Evolutionary conservation across 2,888 invertebrate species (phyloP), one percentile per base, ranked within the genome.

Genomic region (Cataglyphis altisquamis): DNA sequence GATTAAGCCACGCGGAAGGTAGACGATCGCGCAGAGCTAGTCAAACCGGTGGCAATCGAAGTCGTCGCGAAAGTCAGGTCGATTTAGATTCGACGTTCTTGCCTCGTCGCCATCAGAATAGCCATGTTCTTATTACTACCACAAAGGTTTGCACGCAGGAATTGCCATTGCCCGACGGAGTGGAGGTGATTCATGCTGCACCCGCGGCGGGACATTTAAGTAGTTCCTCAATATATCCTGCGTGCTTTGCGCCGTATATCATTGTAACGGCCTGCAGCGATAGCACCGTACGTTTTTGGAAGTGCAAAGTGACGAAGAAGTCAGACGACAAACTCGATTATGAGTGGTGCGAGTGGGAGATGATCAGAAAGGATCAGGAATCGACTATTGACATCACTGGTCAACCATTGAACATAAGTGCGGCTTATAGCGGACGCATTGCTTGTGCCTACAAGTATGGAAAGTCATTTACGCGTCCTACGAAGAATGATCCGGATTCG

Each of bases 391-490:
- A 97, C 93, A 97, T 98, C 91, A 97, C 97, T 92, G 98, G 98
- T 97, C 98, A 98, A 94, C 98, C 98, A 0, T 95, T 99, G 41
- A 98, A 98, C 94, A 98, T 99, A 84, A 98, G 98, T 94, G 99
- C 99, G 52, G 99, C 99, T 0, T 99, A 99, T 95, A 99, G 98
- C 82, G 99, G 99, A 0, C 96, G 99, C 66, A 97, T 99, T 78
- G 99, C 99, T 0, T 98, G 99, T 95, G 99, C 99, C 4, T 99
- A 99, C 95, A 98, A 99, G 93, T 97, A 98, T 92, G 98, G 98
- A 0, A 97, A 98, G 87, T 98, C 98, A 15, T 98, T 98, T 94
- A 98, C 98, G 0, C 96, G 98, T 0, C 97, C 97, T 0, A 97
- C 97, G 67, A 97, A 97, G 91, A 96, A 96, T 88, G 97, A 97